Percentiles rank a stretch among this genome's conserved stretches.
Conservation (phyloP, 2,113 vertebrate genomes). For the Copsychus sechellarum region DNA sequence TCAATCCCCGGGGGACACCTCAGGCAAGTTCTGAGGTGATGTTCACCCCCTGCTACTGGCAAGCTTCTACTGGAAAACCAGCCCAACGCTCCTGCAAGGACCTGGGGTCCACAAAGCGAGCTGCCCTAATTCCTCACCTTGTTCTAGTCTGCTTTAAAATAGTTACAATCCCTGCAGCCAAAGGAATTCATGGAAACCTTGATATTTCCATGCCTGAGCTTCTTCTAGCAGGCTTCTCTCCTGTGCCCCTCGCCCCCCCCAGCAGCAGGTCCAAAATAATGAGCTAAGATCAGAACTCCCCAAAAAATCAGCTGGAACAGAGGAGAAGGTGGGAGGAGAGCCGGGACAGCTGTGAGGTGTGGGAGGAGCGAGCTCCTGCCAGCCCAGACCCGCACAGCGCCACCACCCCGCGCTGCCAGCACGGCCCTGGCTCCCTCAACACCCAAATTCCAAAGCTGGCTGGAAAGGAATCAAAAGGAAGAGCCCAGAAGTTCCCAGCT, state of each 20-base stretch:
- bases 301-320: not conserved
- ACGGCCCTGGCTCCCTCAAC: not conserved
- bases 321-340: not conserved
- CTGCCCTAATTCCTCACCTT: not conserved
- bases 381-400: not conserved
- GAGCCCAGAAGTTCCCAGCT: not conserved
- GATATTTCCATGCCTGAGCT: not conserved
- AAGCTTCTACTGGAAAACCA: constrained; percentile 52
- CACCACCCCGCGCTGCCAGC: not conserved
- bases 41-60: not conserved
- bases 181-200: not conserved
- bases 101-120: not conserved
- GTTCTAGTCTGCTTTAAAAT: not conserved
- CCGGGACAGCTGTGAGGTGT: not conserved
- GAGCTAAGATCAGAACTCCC: not conserved
- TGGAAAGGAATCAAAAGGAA: not conserved
- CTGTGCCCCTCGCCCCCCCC: fast-evolving
- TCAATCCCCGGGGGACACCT: not conserved
- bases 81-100: not conserved
- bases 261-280: not conserved
- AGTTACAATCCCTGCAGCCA: not conserved
- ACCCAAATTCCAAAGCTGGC: not conserved
- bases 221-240: not conserved
- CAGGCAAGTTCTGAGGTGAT: not conserved
- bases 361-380: not conserved